These are phyloP conservation scores for Amblyopsis rosae DNA, from an alignment of 2,113 vertebrate species.

Conservation along the genomic window DNA sequence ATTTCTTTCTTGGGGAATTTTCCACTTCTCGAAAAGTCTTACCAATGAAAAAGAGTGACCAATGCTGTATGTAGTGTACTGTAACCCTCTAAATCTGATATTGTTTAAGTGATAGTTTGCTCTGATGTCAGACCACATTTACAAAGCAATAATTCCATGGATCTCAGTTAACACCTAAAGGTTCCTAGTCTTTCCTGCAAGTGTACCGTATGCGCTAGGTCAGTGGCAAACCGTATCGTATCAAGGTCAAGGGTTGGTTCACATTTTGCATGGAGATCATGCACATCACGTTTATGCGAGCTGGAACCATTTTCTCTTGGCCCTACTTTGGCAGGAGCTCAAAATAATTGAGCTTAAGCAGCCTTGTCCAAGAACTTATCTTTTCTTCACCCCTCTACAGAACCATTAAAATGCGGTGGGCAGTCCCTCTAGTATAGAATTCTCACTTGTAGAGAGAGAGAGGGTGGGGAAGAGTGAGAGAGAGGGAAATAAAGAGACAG, in stretches of 20 bases:
- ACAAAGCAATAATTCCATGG: too few species aligned
- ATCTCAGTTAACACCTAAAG: too few species aligned
- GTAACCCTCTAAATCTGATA: too few species aligned
- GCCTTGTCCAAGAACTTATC: constrained; percentile 31
- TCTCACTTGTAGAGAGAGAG: constrained; percentile 35
- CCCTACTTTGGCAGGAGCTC: constrained; percentile 57
- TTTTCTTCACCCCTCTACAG: constrained; percentile 51
- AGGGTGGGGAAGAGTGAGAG: background rate
- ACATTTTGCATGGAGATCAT: constrained; percentile 30
- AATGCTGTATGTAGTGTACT: too few species aligned
- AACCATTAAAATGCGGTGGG: constrained; percentile 32
- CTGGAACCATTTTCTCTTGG: constrained; percentile 31
- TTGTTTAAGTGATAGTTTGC: too few species aligned
- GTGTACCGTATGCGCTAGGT: constrained; percentile 9
- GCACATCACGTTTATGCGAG: constrained; percentile 47
- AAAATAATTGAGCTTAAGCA: constrained; percentile 33
- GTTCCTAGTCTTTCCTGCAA: too few species aligned
- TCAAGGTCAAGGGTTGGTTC: constrained; percentile 42
- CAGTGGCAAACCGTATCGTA: constrained; percentile 13
- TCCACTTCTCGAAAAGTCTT: too few species aligned
- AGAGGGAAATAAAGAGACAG: too few species aligned
- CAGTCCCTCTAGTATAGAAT: constrained; percentile 26
- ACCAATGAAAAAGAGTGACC: too few species aligned
- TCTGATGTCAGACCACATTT: too few species aligned
- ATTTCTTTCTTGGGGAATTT: too few species aligned